Conservation (phyloP, 1,140 invertebrate genomes). For the Leptopilina boulardi region DNA sequence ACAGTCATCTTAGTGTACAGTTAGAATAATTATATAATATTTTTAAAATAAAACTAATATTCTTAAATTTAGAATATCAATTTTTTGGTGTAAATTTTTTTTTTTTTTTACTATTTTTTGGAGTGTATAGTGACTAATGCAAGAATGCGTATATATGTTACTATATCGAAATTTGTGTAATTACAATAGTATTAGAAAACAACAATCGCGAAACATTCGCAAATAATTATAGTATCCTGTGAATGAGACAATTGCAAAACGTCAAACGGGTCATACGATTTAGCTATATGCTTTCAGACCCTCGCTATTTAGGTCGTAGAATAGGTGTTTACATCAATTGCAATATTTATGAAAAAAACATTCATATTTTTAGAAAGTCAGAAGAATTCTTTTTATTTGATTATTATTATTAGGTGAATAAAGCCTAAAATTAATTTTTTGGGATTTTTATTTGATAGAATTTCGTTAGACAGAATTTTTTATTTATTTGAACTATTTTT, state of each 20-base stretch:
- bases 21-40: no score
- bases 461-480: no score
- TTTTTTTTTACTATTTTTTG: neutral
- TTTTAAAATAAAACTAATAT: no score
- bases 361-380: neutral
- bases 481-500: no score
- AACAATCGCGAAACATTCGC: neutral
- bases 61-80: neutral
- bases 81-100: no score
- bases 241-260: slow-evolving; percentile 27
- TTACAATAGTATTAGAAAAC: slow-evolving; percentile 25
- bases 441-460: no score
- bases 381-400: neutral
- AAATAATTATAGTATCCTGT: slow-evolving; percentile 16
- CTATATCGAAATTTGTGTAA: neutral
- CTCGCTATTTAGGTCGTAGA: neutral
- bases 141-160: neutral
- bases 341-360: neutral
- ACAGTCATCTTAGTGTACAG: no score
- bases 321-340: neutral
- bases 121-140: neutral
- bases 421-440: no score
- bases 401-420: no score
- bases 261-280: neutral
- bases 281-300: slow-evolving; percentile 2